phyloP scores from a whole-genome alignment of 1,140 invertebrate species.

The Pseudomyrmex flavicornis region DNA sequence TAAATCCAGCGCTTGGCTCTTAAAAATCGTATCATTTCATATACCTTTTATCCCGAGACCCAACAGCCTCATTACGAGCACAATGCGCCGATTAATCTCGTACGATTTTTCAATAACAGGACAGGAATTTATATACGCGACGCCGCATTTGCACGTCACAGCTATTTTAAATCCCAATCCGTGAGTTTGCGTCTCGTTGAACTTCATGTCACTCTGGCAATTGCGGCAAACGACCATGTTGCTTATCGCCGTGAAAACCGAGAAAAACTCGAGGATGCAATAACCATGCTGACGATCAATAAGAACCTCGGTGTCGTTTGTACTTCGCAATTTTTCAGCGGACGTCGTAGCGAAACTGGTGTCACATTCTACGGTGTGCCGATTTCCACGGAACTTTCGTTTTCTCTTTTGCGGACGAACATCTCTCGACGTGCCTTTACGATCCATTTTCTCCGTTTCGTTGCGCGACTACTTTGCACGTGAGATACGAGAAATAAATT shows the following conservation, averaged over 20 bases:
- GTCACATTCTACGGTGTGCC: neutral
- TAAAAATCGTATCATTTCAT: too few relatives aligned
- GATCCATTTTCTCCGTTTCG: constrained; percentile 5
- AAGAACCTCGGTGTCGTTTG: neutral
- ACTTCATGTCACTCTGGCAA: neutral
- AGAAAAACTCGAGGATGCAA: neutral
- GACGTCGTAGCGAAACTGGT: neutral
- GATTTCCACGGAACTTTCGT: neutral
- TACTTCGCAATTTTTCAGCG: neutral
- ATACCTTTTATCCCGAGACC: neutral
- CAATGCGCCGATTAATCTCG: neutral
- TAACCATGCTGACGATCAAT: neutral
- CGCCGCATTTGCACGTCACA: neutral
- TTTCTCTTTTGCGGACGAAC: neutral
- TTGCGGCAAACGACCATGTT: neutral
- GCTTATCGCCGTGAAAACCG: neutral
- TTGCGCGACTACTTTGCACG: neutral
- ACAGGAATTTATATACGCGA: neutral
- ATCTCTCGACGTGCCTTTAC: neutral
- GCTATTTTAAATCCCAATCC: neutral
- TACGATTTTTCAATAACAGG: neutral
- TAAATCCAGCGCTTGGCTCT: too few relatives aligned
- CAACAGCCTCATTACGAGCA: neutral
- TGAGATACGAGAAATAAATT: neutral
- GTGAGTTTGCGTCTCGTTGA: neutral